A percentile compares a stretch with the other conserved stretches of the same genome.
phyloP scores from a whole-genome alignment of 2,888 invertebrate species.

The Leptura quadrifasciata region DNA sequence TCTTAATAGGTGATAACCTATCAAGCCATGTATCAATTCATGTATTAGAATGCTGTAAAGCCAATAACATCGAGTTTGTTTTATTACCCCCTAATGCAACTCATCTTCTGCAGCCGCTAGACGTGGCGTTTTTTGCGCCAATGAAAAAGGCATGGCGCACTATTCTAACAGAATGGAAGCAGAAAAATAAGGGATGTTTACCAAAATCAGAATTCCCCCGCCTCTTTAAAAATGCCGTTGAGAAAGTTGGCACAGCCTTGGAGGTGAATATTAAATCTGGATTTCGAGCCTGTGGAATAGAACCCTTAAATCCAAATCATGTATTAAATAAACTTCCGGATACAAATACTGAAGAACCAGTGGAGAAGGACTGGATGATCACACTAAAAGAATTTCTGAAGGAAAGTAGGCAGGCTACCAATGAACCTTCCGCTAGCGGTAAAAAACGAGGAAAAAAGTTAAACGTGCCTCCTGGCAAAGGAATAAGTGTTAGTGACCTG shows the following conservation, averaged over 20 bases:
- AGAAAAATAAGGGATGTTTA: slow-evolving; percentile 40
- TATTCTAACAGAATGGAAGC: slow-evolving; percentile 38
- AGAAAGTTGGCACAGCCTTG: slow-evolving; percentile 30
- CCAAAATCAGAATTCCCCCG: slow-evolving; percentile 43
- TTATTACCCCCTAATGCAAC: slow-evolving; percentile 46
- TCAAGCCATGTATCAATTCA: slow-evolving; percentile 34
- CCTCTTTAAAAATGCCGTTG: slow-evolving; percentile 40
- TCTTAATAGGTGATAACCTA: slow-evolving; percentile 33
- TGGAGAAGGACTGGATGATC: slow-evolving; percentile 19
- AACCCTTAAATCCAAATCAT: slow-evolving; percentile 19
- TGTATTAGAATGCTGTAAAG: slow-evolving; percentile 39
- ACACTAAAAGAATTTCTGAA: slow-evolving; percentile 29
- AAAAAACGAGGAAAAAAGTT: slow-evolving; percentile 22
- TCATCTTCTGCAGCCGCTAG: slow-evolving; percentile 44
- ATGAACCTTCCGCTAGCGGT: neutral
- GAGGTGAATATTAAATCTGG: slow-evolving; percentile 26
- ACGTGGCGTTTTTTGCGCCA: slow-evolving; percentile 47
- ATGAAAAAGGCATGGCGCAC: slow-evolving; percentile 45
- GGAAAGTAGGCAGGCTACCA: slow-evolving; percentile 9
- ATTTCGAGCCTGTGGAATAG: slow-evolving; percentile 23
- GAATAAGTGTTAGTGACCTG: slow-evolving; percentile 28
- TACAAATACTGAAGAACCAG: slow-evolving; percentile 7
- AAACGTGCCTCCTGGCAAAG: slow-evolving; percentile 19
- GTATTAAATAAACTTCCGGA: slow-evolving; percentile 30
- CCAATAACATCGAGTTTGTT: slow-evolving; percentile 47